Percentiles rank a stretch among this genome's conserved stretches.
phyloP scores from a whole-genome alignment of 2,888 invertebrate genomes.

The Tenthredo distinguenda region DNA sequence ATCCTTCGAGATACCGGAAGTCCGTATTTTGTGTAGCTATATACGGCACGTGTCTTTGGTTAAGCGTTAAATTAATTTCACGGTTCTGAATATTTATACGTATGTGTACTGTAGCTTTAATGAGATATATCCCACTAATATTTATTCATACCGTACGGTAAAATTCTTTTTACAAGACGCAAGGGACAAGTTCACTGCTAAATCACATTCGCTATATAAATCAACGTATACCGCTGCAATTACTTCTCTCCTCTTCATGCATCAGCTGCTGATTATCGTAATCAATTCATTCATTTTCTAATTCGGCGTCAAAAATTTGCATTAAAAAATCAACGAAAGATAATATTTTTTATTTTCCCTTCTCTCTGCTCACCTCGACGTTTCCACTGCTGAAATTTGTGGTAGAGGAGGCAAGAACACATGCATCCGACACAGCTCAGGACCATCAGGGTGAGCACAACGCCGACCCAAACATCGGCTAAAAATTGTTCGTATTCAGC shows the following conservation, averaged over 20 bases:
- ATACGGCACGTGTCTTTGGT: neutral
- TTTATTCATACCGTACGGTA: neutral
- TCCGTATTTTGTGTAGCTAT: neutral
- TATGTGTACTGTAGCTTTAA: neutral
- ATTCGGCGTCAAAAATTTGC: neutral
- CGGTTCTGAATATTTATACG: neutral
- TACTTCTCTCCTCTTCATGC: no score
- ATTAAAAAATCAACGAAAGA: no score
- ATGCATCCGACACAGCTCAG: constrained; percentile 83
- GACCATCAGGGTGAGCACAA: constrained; percentile 82
- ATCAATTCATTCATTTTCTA: no score
- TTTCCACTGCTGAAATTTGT: constrained; percentile 84
- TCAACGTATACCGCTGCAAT: no score
- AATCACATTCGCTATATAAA: no score
- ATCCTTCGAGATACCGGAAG: constrained; percentile 1
- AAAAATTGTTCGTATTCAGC: constrained; percentile 81
- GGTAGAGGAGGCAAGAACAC: constrained; percentile 83
- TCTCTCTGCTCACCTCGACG: constrained; percentile 79
- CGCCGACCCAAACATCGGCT: constrained; percentile 84
- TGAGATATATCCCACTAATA: neutral
- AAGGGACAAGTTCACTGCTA: no score
- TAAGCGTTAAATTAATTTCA: neutral
- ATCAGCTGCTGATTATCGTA: no score
- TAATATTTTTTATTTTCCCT: no score
- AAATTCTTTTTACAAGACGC: no score